These are phyloP conservation scores for Druon quercuslanigerum DNA, from an alignment of 1,140 invertebrate genomes.

Conservation along the genomic window DNA sequence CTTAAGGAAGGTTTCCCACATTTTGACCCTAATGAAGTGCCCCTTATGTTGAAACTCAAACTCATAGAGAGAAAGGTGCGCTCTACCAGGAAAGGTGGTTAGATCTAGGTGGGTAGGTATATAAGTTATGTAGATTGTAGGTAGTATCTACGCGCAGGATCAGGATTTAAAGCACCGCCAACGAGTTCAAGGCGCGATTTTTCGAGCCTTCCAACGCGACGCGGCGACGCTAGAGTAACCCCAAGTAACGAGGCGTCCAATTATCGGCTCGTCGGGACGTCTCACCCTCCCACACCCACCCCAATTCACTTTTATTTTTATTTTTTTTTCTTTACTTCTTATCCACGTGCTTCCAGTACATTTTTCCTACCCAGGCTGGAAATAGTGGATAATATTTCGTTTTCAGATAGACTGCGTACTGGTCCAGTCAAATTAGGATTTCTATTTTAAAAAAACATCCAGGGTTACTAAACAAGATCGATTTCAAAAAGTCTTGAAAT, in stretches of 20 bases:
- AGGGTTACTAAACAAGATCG: no score
- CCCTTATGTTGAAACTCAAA: background rate
- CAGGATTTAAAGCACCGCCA: constrained; percentile 45
- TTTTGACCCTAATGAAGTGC: constrained; percentile 15
- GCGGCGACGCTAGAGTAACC: constrained; percentile 40
- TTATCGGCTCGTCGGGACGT: constrained; percentile 58
- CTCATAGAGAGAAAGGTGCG: background rate
- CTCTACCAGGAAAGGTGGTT: background rate
- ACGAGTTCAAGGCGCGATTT: constrained; percentile 41
- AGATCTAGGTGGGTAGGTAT: background rate
- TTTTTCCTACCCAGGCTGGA: background rate
- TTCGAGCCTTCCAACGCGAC: constrained; percentile 31
- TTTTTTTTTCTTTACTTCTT: background rate
- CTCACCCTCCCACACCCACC: constrained; percentile 28
- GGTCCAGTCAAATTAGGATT: no score
- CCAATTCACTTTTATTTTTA: background rate
- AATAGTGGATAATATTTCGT: no score
- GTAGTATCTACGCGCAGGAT: constrained; percentile 4
- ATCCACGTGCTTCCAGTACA: background rate
- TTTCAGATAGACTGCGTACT: no score
- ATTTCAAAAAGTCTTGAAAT: no score
- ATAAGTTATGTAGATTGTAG: constrained; percentile 1
- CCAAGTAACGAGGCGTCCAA: constrained; percentile 64
- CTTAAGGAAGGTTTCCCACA: background rate
- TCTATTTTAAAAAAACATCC: no score